These are phyloP conservation scores for Penaeus indicus DNA, from an alignment of 1,140 invertebrate genomes.

Conservation along the genomic window DNA sequence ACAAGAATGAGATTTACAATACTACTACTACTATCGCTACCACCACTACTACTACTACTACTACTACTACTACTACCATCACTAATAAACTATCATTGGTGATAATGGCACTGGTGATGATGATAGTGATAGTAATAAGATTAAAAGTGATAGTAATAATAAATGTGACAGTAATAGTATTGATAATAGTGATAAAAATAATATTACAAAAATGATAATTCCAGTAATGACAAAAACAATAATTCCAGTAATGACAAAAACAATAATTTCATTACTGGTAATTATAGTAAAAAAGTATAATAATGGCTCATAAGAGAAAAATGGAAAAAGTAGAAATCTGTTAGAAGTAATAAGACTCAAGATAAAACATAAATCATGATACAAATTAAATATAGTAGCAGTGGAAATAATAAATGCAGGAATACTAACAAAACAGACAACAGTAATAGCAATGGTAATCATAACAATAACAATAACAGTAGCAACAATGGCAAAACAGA, in stretches of 20 bases:
- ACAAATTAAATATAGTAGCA: background rate
- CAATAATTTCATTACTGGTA: background rate
- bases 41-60: no score
- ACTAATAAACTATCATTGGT: background rate
- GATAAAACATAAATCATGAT: no score
- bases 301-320: no score
- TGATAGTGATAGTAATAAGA: background rate
- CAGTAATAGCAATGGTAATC: background rate
- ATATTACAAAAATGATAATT: background rate
- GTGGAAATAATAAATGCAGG: background rate
- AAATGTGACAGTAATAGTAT: background rate
- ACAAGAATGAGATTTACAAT: background rate
- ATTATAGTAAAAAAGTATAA: background rate
- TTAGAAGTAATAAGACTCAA: no score
- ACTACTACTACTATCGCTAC: no score
- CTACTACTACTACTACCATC: no score
- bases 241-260: background rate
- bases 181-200: background rate
- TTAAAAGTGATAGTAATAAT: background rate
- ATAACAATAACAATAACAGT: constrained; percentile 6
- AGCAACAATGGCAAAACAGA: constrained; percentile 2
- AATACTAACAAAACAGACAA: background rate
- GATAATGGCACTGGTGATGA: background rate
- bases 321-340: no score
- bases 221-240: background rate